Evolutionary conservation across 2,797 vertebrate genomes (phyloP).

Genomic region (Buphagus erythrorhynchus): DNA sequence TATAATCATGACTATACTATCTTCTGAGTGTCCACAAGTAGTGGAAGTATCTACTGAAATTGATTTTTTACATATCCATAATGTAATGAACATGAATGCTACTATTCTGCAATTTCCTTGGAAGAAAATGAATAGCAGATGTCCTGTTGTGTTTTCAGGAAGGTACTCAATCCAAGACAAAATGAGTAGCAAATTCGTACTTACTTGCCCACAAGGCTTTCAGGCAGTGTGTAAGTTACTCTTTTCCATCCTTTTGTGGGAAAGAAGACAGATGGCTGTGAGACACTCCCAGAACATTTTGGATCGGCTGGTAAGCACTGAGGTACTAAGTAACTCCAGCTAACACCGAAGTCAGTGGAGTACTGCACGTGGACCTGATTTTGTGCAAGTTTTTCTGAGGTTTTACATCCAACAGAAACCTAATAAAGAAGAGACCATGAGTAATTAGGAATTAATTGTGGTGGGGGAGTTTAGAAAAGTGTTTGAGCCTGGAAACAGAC

Average conservation of each 20-base stretch:
- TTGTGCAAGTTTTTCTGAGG: slow-evolving; percentile 87
- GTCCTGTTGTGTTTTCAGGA: not conserved
- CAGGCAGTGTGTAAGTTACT: slow-evolving; percentile 89
- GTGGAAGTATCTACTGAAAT: not conserved
- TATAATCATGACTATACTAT: not conserved
- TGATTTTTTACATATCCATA: not conserved
- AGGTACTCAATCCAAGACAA: not conserved
- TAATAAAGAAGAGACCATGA: slow-evolving; percentile 53
- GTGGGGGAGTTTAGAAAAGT: not conserved
- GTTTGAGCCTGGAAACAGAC: not conserved
- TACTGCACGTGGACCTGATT: slow-evolving; percentile 94
- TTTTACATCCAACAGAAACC: slow-evolving; percentile 92
- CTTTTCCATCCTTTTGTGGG: slow-evolving; percentile 93
- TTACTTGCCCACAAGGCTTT: slow-evolving; percentile 92
- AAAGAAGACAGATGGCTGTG: slow-evolving; percentile 97
- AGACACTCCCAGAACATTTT: slow-evolving; percentile 91
- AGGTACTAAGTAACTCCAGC: slow-evolving; percentile 94
- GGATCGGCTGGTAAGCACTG: slow-evolving; percentile 96
- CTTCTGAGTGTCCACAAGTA: not conserved
- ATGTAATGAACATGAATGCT: accelerated
- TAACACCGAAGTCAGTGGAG: slow-evolving; percentile 95
- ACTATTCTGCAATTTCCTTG: not conserved
- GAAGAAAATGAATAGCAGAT: not conserved
- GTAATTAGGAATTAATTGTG: not conserved
- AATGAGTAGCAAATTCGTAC: slow-evolving; percentile 56